These are phyloP conservation scores for Brachirus orientalis DNA, from an alignment of 2,113 vertebrate species.

Conservation along the genomic window DNA sequence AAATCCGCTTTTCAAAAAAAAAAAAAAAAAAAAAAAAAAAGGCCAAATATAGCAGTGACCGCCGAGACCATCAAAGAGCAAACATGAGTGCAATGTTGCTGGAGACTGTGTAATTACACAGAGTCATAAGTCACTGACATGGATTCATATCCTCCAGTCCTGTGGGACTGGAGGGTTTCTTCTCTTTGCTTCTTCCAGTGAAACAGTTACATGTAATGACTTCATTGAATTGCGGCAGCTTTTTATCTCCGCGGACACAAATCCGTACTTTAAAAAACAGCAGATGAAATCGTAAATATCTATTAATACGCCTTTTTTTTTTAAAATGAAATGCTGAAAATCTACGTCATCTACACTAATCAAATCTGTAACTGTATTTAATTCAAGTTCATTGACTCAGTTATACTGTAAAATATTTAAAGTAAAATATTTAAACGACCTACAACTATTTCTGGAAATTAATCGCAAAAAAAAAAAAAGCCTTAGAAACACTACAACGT, in stretches of 20 bases:
- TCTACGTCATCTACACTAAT: too few species aligned
- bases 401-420: too few species aligned
- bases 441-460: too few species aligned
- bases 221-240: conserved; percentile 18
- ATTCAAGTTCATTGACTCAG: too few species aligned
- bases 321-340: too few species aligned
- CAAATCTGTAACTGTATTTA: too few species aligned
- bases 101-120: conserved; percentile 49
- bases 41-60: conserved; percentile 45
- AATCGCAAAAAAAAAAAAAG: too few species aligned
- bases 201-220: conserved; percentile 23
- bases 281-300: conserved; percentile 10
- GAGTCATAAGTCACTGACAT: conserved; percentile 52
- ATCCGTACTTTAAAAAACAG: too few species aligned
- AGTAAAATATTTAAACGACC: too few species aligned
- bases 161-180: conserved; percentile 15
- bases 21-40: too few species aligned
- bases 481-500: too few species aligned
- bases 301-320: too few species aligned
- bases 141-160: conserved; percentile 23
- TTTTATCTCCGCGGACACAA: not conserved
- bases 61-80: conserved; percentile 48
- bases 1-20: conserved; percentile 30
- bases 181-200: not conserved
- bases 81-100: conserved; percentile 33